These are phyloP conservation scores for Myrmophylax atrothorax DNA, from an alignment of 2,113 vertebrate genomes.

Conservation along the genomic window DNA sequence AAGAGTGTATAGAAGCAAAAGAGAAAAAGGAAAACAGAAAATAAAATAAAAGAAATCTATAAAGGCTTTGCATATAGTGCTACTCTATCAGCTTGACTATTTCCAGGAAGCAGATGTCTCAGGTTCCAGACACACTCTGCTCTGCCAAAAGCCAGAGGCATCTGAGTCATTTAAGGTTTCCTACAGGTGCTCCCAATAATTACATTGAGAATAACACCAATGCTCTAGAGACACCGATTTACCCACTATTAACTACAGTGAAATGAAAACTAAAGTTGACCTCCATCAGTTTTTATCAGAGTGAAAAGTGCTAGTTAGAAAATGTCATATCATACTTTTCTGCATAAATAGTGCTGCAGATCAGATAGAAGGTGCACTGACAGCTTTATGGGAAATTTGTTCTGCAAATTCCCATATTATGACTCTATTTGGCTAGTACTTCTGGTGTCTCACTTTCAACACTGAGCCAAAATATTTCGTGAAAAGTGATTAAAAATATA, in stretches of 20 bases:
- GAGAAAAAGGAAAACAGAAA: neutral
- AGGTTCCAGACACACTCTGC: neutral
- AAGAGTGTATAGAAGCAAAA: neutral
- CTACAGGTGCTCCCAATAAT: neutral
- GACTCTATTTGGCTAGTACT: neutral
- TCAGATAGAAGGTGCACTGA: neutral
- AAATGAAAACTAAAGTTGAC: neutral
- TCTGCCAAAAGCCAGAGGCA: neutral
- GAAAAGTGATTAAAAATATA: constrained; percentile 18
- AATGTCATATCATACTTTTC: neutral
- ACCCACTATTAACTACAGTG: neutral
- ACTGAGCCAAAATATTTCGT: constrained; percentile 2
- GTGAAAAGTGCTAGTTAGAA: neutral
- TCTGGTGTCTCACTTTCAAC: constrained; percentile 15
- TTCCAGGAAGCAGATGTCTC: neutral
- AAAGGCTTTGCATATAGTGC: neutral
- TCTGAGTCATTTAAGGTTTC: neutral
- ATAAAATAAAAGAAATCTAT: neutral
- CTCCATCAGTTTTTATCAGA: neutral
- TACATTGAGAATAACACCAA: neutral
- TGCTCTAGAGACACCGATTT: neutral
- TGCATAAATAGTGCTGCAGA: neutral
- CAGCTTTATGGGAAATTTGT: neutral
- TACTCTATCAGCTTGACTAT: neutral
- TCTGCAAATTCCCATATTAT: constrained; percentile 34